These are phyloP conservation scores for Catostylus mosaicus DNA, from an alignment of 30 jellyfish, hydroid and myxozoan species.

Conservation along the genomic window DNA sequence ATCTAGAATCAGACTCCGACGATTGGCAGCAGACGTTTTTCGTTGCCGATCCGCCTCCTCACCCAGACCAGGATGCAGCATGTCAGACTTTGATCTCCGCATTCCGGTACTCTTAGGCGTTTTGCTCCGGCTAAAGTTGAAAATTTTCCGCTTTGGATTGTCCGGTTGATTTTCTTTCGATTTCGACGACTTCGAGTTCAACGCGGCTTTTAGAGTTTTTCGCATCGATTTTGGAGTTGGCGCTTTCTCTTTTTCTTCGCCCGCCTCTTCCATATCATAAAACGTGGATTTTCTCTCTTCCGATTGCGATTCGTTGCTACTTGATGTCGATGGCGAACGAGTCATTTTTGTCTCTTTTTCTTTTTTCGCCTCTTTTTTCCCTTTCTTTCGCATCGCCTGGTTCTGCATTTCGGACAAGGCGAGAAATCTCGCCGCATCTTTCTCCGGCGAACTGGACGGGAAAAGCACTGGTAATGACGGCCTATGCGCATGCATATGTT, in stretches of 20 bases:
- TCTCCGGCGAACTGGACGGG: constrained; percentile 39
- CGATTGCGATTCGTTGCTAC: constrained; percentile 60
- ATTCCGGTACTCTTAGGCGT: constrained; percentile 52
- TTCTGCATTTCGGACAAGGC: constrained; percentile 37
- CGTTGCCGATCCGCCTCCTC: constrained; percentile 25
- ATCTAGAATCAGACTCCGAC: constrained; percentile 29
- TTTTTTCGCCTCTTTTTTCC: constrained; percentile 35
- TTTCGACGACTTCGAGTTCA: constrained; percentile 37
- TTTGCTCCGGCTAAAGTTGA: constrained; percentile 37
- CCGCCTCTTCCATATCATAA: constrained; percentile 39
- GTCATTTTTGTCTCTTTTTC: constrained; percentile 39
- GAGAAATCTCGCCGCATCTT: constrained; percentile 50
- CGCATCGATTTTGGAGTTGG: constrained; percentile 49
- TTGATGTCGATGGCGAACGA: constrained; percentile 74
- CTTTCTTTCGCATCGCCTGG: constrained; percentile 3
- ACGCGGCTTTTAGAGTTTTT: constrained; percentile 36
- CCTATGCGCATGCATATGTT: constrained; percentile 50
- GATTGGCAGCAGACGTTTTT: not conserved
- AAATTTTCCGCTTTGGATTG: constrained; percentile 60
- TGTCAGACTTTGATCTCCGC: constrained; percentile 76
- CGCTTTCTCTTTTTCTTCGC: constrained; percentile 38
- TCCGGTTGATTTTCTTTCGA: constrained; percentile 47
- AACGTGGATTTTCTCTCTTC: constrained; percentile 51
- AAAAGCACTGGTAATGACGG: constrained; percentile 57
- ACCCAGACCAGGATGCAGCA: constrained; percentile 41